Percentiles rank a stretch among this genome's conserved stretches.
phyloP scores from a whole-genome alignment of 2,113 vertebrate genomes.

The Pedetes capensis region DNA sequence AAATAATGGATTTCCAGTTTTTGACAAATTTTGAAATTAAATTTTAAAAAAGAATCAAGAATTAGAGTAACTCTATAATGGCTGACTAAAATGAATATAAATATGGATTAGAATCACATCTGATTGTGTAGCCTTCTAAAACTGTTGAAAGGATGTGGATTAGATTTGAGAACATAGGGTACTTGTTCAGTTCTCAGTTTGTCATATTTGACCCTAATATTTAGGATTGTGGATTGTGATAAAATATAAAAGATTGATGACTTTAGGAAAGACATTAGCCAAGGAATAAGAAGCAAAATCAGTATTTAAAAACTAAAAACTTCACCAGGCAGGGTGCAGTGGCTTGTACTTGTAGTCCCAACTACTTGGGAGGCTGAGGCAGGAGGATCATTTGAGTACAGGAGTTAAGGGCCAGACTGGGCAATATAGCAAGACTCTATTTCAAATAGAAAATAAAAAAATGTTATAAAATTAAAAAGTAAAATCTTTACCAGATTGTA shows the following conservation, averaged over 20 bases:
- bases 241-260: not conserved
- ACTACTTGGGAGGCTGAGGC: not conserved
- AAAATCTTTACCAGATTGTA: not conserved
- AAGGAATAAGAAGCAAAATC: not conserved
- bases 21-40: slow-evolving; percentile 67
- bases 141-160: no score
- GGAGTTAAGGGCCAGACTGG: not conserved
- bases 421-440: not conserved
- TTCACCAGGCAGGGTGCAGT: no score
- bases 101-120: no score
- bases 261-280: not conserved
- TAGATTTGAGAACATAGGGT: no score
- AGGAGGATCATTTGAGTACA: not conserved
- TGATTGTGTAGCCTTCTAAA: no score
- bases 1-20: slow-evolving; percentile 84
- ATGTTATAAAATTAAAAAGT: not conserved
- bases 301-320: slow-evolving; percentile 18
- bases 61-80: not conserved
- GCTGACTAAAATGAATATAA: not conserved
- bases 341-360: not conserved
- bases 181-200: not conserved
- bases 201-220: not conserved
- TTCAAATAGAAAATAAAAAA: not conserved
- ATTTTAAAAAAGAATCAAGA: slow-evolving; percentile 26
- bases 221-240: not conserved